Evolutionary conservation across 2,113 vertebrate species (phyloP).

Genomic region (Arenaria interpres): DNA sequence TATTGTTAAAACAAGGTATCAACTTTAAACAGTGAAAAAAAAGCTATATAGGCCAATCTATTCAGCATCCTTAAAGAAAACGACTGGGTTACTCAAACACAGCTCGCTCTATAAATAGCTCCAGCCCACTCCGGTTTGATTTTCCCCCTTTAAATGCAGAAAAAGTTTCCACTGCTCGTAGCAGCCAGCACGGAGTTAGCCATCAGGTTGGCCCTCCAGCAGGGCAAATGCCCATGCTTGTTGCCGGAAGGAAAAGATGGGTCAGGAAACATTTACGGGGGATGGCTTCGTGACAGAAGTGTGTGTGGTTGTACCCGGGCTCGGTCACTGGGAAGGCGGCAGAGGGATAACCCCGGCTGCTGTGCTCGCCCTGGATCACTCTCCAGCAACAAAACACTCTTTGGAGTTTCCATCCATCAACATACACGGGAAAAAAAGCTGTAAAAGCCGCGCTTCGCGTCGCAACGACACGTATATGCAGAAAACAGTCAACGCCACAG

Average conservation of each 20-base stretch:
- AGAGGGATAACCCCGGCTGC: not conserved
- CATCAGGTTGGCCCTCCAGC: not conserved
- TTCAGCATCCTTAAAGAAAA: not conserved
- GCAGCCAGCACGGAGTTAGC: not conserved
- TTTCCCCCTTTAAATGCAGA: not conserved
- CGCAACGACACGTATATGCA: not conserved
- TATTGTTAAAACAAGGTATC: not conserved
- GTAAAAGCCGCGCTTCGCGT: not conserved
- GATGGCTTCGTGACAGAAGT: not conserved
- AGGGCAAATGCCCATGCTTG: not conserved
- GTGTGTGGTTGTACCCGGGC: not conserved
- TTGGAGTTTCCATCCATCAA: not conserved
- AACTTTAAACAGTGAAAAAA: not conserved
- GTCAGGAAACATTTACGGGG: not conserved
- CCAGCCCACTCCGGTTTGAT: not conserved
- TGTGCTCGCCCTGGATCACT: not conserved
- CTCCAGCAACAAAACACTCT: not conserved
- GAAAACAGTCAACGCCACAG: not conserved
- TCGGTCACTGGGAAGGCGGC: accelerated
- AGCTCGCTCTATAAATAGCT: not conserved
- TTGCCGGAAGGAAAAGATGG: not conserved
- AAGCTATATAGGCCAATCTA: not conserved
- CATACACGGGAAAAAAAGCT: not conserved
- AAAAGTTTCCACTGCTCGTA: not conserved
- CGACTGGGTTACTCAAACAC: not conserved